Conservation (phyloP, 2,113 vertebrate genomes). For the Helogale parvula region DNA sequence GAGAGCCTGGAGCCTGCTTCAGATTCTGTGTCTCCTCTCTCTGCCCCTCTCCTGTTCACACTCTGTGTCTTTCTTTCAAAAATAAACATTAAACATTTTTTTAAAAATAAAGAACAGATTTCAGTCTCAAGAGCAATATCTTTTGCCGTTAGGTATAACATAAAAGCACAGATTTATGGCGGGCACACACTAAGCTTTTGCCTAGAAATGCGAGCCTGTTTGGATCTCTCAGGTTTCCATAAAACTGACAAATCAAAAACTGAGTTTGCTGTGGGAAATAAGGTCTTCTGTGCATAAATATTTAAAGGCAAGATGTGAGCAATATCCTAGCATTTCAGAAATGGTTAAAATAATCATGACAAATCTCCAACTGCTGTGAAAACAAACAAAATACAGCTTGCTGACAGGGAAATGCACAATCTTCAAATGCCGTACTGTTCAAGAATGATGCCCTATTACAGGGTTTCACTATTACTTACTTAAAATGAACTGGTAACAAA, state of each 20-base stretch:
- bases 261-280: slow-evolving; percentile 63
- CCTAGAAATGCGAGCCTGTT: slow-evolving; percentile 46
- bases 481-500: slow-evolving; percentile 9
- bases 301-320: slow-evolving; percentile 8
- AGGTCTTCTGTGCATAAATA: background rate
- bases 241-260: slow-evolving; percentile 63
- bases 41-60: no score
- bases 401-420: background rate
- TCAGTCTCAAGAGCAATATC: background rate
- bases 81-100: no score
- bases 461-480: slow-evolving; percentile 2
- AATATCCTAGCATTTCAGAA: slow-evolving; percentile 50
- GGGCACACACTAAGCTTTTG: background rate
- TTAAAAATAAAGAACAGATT: background rate
- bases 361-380: slow-evolving; percentile 3
- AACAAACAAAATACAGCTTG: slow-evolving; percentile 43
- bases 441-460: background rate
- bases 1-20: no score
- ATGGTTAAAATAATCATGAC: slow-evolving; percentile 4
- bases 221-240: slow-evolving; percentile 50
- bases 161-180: background rate
- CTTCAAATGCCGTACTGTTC: background rate
- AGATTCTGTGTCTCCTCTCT: no score
- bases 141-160: background rate
- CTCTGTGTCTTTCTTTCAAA: no score